phyloP scores from a whole-genome alignment of 2,113 vertebrate species.

The Turdus rufiventris region DNA sequence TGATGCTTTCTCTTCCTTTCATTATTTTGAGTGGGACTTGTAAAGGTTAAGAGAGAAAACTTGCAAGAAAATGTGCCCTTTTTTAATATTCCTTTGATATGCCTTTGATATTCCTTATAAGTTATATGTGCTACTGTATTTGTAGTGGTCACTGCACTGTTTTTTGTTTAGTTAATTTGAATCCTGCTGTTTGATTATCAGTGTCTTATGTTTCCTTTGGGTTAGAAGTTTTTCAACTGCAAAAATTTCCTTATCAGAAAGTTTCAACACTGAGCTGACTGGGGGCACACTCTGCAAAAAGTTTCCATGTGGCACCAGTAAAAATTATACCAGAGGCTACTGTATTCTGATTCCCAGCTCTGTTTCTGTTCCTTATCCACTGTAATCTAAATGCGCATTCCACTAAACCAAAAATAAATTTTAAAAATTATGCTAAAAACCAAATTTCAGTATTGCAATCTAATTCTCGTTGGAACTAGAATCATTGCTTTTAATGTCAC shows the following conservation, averaged over 20 bases:
- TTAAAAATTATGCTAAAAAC: rapidly evolving
- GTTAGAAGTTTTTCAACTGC: neutral
- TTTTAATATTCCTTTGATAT: neutral
- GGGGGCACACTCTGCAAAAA: neutral
- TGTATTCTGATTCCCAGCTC: neutral
- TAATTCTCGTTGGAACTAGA: neutral
- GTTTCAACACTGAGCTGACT: neutral
- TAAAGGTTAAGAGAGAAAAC: neutral
- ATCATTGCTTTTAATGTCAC: neutral
- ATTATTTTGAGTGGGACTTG: neutral
- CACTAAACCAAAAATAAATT: neutral
- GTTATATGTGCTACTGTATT: neutral
- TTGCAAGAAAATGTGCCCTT: neutral
- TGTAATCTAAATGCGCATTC: neutral
- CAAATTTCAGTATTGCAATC: neutral
- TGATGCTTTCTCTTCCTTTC: neutral
- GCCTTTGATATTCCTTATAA: neutral
- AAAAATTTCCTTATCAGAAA: neutral
- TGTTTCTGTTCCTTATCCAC: neutral
- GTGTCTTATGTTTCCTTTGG: neutral
- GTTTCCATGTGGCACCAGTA: neutral
- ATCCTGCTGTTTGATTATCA: neutral
- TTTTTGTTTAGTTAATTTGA: neutral
- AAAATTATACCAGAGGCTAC: rapidly evolving
- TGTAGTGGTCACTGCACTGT: neutral